These are phyloP conservation scores for Solen grandis DNA, from an alignment of 1,140 invertebrate genomes.

Conservation along the genomic window DNA sequence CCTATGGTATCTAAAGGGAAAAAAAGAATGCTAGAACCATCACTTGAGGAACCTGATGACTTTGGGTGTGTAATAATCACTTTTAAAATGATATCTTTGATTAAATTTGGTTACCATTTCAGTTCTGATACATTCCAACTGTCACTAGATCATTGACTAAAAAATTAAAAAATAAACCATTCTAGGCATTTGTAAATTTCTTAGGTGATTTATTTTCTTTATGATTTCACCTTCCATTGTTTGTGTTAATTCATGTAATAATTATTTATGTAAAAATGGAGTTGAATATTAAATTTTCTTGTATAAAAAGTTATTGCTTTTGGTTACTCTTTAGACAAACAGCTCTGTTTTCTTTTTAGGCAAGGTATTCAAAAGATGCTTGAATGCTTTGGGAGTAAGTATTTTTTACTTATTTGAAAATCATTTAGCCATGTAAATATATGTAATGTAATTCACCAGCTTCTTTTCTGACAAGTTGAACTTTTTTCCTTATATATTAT, in stretches of 20 bases:
- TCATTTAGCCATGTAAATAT: background rate
- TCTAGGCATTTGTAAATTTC: background rate
- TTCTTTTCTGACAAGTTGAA: no score
- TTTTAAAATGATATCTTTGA: background rate
- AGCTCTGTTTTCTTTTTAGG: constrained; percentile 64
- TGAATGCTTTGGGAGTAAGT: constrained; percentile 74
- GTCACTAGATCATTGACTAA: background rate
- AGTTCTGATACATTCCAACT: background rate
- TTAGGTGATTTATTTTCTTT: background rate
- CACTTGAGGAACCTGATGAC: constrained; percentile 39
- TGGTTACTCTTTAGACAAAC: no score
- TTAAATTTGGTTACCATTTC: background rate
- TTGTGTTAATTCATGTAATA: background rate
- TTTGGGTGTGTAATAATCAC: constrained; percentile 46
- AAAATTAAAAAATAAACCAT: background rate
- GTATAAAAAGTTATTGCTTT: no score
- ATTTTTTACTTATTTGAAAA: background rate
- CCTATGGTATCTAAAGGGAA: constrained; percentile 36
- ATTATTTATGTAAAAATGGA: background rate
- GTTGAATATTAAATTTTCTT: constrained; percentile 8
- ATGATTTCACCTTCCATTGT: background rate
- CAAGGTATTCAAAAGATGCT: constrained; percentile 75
- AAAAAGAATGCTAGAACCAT: constrained; percentile 31
- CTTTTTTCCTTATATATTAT: no score
- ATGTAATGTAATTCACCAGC: no score